These are phyloP conservation scores for Rhagonycha fulva DNA, from an alignment of 2,888 invertebrate genomes.

Conservation along the genomic window DNA sequence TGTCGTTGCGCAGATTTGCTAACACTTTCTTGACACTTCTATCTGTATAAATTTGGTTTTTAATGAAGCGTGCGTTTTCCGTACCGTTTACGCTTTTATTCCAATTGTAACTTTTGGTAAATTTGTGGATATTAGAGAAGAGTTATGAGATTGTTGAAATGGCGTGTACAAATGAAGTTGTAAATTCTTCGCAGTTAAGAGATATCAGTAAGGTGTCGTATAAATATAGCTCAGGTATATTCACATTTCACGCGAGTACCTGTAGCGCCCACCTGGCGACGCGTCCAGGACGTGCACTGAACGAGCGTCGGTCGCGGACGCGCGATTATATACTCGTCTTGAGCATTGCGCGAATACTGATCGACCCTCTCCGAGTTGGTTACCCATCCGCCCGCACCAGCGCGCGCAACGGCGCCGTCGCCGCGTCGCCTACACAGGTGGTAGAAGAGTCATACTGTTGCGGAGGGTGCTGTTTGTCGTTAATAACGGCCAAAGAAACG, in stretches of 20 bases:
- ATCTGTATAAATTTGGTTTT: conserved; percentile 13
- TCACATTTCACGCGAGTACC: conserved; percentile 39
- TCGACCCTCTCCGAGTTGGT: conserved; percentile 50
- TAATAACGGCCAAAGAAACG: conserved; percentile 26
- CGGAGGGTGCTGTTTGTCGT: conserved; percentile 21
- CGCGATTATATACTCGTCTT: conserved; percentile 51
- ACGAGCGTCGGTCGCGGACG: conserved; percentile 44
- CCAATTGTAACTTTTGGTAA: conserved; percentile 10
- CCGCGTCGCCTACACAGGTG: conserved; percentile 50
- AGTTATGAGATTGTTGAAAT: conserved; percentile 2
- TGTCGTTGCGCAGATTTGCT: conserved; percentile 21
- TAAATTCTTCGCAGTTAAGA: conserved; percentile 6
- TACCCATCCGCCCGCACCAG: conserved; percentile 44
- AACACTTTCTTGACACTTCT: conserved; percentile 22
- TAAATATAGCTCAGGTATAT: conserved; percentile 13
- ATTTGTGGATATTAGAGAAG: conserved; percentile 5
- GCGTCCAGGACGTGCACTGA: conserved; percentile 45
- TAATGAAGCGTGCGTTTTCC: conserved; percentile 1
- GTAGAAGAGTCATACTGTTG: conserved; percentile 35
- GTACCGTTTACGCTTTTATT: neutral
- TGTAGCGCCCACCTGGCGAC: conserved; percentile 46
- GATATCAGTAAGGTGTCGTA: conserved; percentile 10
- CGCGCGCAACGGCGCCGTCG: conserved; percentile 45
- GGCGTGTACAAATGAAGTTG: conserved; percentile 9
- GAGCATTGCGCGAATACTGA: conserved; percentile 54